A percentile compares a stretch with the other conserved stretches of the same genome.
phyloP scores from a whole-genome alignment of 1,140 invertebrate species.

The Drosophila sp. region DNA sequence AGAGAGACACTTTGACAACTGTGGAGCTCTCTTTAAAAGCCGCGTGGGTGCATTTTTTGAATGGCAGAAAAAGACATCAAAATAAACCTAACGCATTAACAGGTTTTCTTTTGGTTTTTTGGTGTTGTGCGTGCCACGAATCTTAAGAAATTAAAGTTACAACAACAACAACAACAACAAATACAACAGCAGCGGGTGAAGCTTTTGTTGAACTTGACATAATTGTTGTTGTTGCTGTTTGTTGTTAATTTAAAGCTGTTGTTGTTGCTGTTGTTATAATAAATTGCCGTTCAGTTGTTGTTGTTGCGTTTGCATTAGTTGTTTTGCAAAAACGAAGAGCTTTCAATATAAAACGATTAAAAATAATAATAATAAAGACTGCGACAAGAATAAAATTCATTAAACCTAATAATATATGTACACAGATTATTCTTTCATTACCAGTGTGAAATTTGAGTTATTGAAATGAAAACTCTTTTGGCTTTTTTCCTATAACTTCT shows the following conservation, averaged over 20 bases:
- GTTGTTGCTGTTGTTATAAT: slow-evolving; percentile 52
- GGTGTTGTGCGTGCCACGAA: slow-evolving; percentile 68
- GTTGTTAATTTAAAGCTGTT: slow-evolving; percentile 38
- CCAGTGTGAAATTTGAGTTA: no score
- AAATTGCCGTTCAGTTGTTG: slow-evolving; percentile 53
- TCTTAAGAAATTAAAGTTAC: slow-evolving; percentile 55
- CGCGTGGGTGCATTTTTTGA: slow-evolving; percentile 68
- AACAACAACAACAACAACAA: slow-evolving; percentile 59
- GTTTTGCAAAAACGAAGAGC: slow-evolving; percentile 69
- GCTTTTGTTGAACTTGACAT: slow-evolving; percentile 81
- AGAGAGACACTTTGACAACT: not conserved
- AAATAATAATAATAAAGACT: slow-evolving; percentile 22
- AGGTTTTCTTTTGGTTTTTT: slow-evolving; percentile 58
- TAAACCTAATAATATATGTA: not conserved
- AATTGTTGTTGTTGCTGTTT: slow-evolving; percentile 59
- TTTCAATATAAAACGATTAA: slow-evolving; percentile 63
- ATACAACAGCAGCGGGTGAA: slow-evolving; percentile 61
- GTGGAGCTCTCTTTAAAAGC: slow-evolving; percentile 14
- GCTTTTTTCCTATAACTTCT: no score
- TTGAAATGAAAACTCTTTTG: no score
- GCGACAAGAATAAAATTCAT: not conserved
- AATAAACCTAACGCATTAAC: slow-evolving; percentile 67
- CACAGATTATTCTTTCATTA: no score
- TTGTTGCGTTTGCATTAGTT: slow-evolving; percentile 29
- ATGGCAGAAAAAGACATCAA: slow-evolving; percentile 12